Evolutionary conservation across 2,888 invertebrate genomes (phyloP), one percentile per base, ranked within the genome.

Genomic region (Augiades crinisus): DNA sequence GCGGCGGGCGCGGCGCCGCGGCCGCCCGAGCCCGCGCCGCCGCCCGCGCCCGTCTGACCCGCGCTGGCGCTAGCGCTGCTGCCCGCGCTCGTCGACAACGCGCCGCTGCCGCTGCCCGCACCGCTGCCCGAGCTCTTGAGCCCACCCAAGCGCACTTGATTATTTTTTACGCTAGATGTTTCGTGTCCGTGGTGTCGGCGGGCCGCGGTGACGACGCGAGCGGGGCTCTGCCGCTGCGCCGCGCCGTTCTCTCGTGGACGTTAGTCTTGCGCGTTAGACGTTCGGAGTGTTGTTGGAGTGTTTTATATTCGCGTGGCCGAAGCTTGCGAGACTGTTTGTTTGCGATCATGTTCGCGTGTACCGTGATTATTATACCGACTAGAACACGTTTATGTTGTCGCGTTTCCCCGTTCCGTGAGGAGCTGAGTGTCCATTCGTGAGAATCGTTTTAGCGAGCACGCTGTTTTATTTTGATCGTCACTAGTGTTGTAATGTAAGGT

Each of bases 1-100:
- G 95, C 94, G 88, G 94, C 95, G 81, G 96, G 96, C 79, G 94
- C 95, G 78, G 95, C 95, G 82, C 94, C 95, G 78, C 96, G 96
- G 70, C 95, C 96, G 90, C 96, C 96, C 90, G 96, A 95, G 95
- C 93, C 93, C 79, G 92, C 78, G 69, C 92, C 92, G 86, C 91
- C 93, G 91, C 93, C 93, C 92, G 93, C 93, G 92, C 92, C 92
- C 88, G 85, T 85, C 79, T 88, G 88, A 83, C 85, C 83, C 84
- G 82, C 72, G 82, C 83, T 87, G 78, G 85, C 88, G 86, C 87
- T 87, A 81, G 87, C 88, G 81, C 81, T 86, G 84, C 82, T 87
- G 80, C 84, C 84, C 76, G 84, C 84, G 81, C 82, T 82, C 67
- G 79, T 82, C 70, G 84, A 85, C 78, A 80, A 79, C 75, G 82